Evolutionary conservation across 2,113 vertebrate genomes (phyloP).

Genomic region (Macroglossus sobrinus): DNA sequence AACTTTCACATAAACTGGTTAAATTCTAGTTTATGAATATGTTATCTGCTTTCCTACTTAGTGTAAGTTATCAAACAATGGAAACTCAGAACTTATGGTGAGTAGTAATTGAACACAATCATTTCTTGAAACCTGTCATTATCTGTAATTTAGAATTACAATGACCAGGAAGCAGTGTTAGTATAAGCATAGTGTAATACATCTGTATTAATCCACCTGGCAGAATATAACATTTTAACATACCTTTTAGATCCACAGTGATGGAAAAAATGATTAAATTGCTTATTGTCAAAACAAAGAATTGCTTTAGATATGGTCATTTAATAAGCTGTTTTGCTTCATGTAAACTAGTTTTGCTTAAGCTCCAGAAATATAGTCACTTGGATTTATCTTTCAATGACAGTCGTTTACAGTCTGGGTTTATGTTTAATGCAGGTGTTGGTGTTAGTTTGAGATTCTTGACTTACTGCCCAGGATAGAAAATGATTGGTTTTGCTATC

Average conservation of each 20-base stretch:
- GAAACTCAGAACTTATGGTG: constrained; percentile 40
- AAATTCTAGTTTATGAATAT: constrained; percentile 39
- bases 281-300: constrained; percentile 62
- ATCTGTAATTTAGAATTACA: constrained; percentile 68
- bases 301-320: constrained; percentile 53
- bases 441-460: constrained; percentile 72
- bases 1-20: constrained; percentile 50
- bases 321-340: constrained; percentile 63
- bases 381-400: constrained; percentile 60
- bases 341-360: constrained; percentile 70
- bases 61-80: constrained; percentile 36
- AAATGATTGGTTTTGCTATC: constrained; percentile 62
- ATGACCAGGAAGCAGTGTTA: constrained; percentile 65
- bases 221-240: constrained; percentile 69
- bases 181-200: constrained; percentile 40
- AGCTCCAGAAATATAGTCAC: constrained; percentile 51
- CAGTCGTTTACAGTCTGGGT: constrained; percentile 68
- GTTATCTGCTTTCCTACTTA: constrained; percentile 45
- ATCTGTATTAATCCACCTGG: constrained; percentile 55
- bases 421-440: constrained; percentile 72
- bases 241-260: constrained; percentile 57
- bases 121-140: constrained; percentile 63
- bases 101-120: constrained; percentile 24
- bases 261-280: constrained; percentile 66
- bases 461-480: constrained; percentile 53